Percentiles rank a stretch among this genome's conserved stretches.
These are phyloP conservation scores for Nesogale talazaci DNA, from an alignment of 2,113 vertebrate species.

Conservation along the genomic window DNA sequence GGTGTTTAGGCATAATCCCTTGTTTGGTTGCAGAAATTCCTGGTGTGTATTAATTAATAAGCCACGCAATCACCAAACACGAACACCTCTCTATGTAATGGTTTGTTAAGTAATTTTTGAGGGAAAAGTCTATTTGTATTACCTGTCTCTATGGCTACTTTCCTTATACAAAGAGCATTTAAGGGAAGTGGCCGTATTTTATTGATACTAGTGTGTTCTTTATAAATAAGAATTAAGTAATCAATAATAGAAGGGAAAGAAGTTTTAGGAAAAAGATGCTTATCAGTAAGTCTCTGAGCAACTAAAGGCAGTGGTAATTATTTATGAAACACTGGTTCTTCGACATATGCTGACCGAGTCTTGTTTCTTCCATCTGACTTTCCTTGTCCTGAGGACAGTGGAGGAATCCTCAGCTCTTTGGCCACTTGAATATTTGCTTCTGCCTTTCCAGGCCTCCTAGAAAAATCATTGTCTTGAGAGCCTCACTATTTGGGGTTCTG, in stretches of 20 bases:
- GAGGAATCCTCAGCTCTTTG: background rate
- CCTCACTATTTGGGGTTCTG: background rate
- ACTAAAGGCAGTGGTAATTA: background rate
- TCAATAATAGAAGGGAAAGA: conserved; percentile 47
- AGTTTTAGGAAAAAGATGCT: background rate
- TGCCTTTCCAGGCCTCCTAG: background rate
- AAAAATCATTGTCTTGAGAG: background rate
- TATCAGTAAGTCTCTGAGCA: background rate
- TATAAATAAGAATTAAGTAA: conserved; percentile 12
- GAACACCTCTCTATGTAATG: background rate
- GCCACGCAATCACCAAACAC: background rate
- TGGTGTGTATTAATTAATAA: background rate
- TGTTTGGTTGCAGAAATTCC: background rate
- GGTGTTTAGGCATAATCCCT: background rate
- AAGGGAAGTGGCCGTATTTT: conserved; percentile 1
- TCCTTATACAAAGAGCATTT: background rate
- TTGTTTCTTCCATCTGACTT: background rate
- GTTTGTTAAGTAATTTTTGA: conserved; percentile 40
- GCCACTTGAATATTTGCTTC: background rate
- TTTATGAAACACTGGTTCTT: conserved; percentile 32
- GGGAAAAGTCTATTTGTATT: background rate
- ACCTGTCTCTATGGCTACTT: background rate
- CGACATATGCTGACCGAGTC: background rate
- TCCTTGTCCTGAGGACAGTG: background rate
- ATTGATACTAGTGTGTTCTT: conserved; percentile 10